These are phyloP conservation scores for Agrochola lota DNA, from an alignment of 2,888 invertebrate genomes.

Conservation along the genomic window DNA sequence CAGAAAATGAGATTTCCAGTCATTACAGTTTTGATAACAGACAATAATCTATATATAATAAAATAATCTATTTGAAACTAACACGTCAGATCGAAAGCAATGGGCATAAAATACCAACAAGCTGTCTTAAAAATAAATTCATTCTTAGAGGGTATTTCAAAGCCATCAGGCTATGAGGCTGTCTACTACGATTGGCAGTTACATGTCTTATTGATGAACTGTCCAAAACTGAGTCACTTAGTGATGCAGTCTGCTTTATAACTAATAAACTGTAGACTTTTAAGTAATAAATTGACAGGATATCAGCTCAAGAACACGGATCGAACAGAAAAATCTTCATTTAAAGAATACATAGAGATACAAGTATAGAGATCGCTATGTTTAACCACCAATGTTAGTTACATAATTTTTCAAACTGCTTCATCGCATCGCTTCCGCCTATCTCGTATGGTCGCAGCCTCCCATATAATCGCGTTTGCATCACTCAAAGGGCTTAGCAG, in stretches of 20 bases:
- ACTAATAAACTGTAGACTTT: neutral
- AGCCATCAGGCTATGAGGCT: neutral
- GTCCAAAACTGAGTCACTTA: neutral
- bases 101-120: neutral
- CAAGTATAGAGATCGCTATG: neutral
- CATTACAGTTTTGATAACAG: neutral
- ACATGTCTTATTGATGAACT: conserved; percentile 11
- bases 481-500: conserved; percentile 53
- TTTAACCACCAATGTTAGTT: neutral
- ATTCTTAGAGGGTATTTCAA: neutral
- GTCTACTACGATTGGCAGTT: neutral
- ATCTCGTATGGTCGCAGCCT: neutral
- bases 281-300: conserved; percentile 9
- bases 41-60: too few species aligned
- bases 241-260: neutral
- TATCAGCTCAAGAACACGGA: neutral
- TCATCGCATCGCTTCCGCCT: conserved; percentile 5
- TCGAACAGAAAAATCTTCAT: neutral
- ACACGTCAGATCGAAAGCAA: neutral
- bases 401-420: neutral
- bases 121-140: neutral
- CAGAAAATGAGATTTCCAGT: too few species aligned
- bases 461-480: conserved; percentile 49
- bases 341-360: too few species aligned
- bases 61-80: neutral